Conservation (phyloP, 35 echinoderm and acorn worm genomes). For the Amphiura filiformis region DNA sequence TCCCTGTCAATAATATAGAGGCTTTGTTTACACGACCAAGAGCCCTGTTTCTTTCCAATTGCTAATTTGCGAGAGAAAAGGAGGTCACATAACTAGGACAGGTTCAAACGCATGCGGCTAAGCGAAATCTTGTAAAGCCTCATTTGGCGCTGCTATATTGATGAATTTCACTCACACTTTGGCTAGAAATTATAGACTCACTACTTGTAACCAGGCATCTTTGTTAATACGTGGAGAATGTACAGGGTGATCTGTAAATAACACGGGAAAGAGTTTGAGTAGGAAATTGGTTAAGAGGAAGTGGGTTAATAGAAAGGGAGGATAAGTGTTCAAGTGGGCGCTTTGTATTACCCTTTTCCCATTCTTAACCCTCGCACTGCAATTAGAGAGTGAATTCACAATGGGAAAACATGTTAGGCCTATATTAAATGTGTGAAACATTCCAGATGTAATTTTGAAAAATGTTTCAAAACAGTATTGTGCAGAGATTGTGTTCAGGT, state of each 20-base stretch:
- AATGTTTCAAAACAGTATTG: too few species aligned
- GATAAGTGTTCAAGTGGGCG: neutral
- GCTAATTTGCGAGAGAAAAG: slow-evolving; percentile 8
- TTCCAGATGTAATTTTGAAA: too few species aligned
- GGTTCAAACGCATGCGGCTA: neutral
- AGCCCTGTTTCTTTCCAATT: neutral
- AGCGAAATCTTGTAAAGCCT: neutral
- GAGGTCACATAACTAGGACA: slow-evolving; percentile 1
- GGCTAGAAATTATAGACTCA: neutral
- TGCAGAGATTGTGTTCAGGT: too few species aligned
- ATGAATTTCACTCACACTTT: slow-evolving; percentile 5
- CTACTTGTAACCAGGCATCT: neutral
- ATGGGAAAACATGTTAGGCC: too few species aligned
- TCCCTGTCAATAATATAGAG: neutral
- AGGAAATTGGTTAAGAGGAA: neutral
- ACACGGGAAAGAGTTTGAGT: neutral
- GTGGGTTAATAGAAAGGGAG: neutral
- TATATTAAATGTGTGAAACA: too few species aligned
- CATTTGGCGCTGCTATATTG: slow-evolving; percentile 7
- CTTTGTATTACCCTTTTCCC: too few species aligned
- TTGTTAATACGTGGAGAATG: neutral
- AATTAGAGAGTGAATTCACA: too few species aligned
- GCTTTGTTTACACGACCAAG: slow-evolving; percentile 1
- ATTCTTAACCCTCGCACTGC: too few species aligned
- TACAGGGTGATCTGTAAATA: neutral